Evolutionary conservation across 2,113 vertebrate genomes (phyloP), one percentile per base, ranked within the genome.

Genomic region (Colaptes auratus): DNA sequence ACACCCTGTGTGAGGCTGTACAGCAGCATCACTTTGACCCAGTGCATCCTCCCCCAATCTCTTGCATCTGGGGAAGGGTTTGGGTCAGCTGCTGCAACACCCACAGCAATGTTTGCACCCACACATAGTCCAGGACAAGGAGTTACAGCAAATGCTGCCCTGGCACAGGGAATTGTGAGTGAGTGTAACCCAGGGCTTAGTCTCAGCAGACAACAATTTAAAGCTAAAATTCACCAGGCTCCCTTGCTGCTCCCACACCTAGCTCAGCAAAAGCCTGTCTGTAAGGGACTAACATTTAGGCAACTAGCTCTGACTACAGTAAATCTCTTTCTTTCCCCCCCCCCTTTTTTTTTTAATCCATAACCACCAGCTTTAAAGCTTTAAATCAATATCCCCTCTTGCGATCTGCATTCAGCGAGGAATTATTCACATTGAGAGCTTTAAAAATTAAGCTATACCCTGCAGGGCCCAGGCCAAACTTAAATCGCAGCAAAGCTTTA

Each of bases 371-470:
- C 95, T 97, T 96, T 96, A 97, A 97, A 95, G 94, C 93, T 95
- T 96, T 96, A 96, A 97, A 97, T 97, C 96, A 96, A 96, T 96
- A 96, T 96, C 92, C 91, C 96, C 90, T 95, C 92, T 97, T 82
- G 92, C 90, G 93, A 95, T 89, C 90, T 93, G 80, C 82, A 96
- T 97, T 96, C 95, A 96, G 89, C 5, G 33, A 96, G 96, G 94
- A 96, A 97, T 95, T 96, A 96, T 94, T 96, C 95, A 92, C 93
- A 97, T 81, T 81, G 95, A 95, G 92, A 87, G 89, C 85, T 96
- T 97, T 95, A 95, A 97, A 96, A 96, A 93, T 96, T 94, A 95
- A 97, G 96, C 93, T 91, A 92, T 96, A 86, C 90, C 94, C 96
- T 92, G 92, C 95, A 82, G 93, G 88, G 80, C 81, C 94, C 77